These are phyloP conservation scores for Clepsis dumicolana DNA, from an alignment of 2,888 invertebrate genomes.

Conservation along the genomic window DNA sequence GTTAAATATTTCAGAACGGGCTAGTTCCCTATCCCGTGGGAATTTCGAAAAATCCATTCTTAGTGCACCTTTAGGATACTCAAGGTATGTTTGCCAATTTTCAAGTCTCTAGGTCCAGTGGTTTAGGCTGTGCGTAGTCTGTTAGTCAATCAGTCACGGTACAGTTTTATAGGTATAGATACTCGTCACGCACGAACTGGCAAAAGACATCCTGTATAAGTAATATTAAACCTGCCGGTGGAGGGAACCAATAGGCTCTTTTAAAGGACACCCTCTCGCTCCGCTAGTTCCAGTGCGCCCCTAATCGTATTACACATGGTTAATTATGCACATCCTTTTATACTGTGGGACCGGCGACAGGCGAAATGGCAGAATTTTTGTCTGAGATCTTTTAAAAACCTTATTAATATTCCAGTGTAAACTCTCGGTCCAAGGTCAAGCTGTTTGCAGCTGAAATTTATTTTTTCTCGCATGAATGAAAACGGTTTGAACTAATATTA, in stretches of 20 bases:
- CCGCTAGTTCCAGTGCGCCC: conserved; percentile 57
- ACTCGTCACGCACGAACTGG: conserved; percentile 43
- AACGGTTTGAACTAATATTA: too few relatives aligned
- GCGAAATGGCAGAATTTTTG: not conserved
- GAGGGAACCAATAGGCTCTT: conserved; percentile 43
- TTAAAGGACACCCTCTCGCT: conserved; percentile 59
- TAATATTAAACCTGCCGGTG: conserved; percentile 15
- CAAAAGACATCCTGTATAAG: conserved; percentile 44
- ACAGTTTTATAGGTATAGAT: too few relatives aligned
- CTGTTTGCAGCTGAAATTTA: not conserved
- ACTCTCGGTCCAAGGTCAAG: not conserved
- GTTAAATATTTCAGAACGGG: too few relatives aligned
- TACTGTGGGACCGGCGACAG: conserved; percentile 43
- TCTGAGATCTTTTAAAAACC: not conserved
- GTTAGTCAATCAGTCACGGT: too few relatives aligned
- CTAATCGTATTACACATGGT: conserved; percentile 77
- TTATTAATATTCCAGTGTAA: not conserved
- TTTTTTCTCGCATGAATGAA: too few relatives aligned
- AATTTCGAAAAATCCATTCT: too few relatives aligned
- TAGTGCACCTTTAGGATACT: too few relatives aligned
- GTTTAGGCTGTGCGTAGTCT: too few relatives aligned
- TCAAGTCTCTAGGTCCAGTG: too few relatives aligned
- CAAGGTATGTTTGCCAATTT: too few relatives aligned
- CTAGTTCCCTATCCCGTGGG: too few relatives aligned
- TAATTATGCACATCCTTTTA: conserved; percentile 77